Percentiles rank a stretch among this genome's conserved stretches.
Evolutionary conservation across 92 coral and sea anemone genomes (phyloP).

Genomic region (Anthopleura xanthogrammica): DNA sequence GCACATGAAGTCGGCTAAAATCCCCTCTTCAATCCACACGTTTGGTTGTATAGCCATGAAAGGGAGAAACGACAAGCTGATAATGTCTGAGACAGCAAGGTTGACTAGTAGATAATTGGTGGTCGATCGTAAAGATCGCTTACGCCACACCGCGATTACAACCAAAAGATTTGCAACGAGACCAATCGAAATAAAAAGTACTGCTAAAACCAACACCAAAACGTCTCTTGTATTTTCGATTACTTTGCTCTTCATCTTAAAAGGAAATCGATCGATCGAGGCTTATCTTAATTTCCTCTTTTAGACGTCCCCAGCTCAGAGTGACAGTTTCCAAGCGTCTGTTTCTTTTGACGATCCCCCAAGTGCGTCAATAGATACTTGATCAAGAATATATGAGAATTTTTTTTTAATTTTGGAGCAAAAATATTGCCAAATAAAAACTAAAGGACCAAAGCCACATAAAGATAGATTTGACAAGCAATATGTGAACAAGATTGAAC

Average conservation of each 20-base stretch:
- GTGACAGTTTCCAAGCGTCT: too few relatives aligned
- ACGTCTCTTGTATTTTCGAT: not conserved
- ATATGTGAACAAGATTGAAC: too few relatives aligned
- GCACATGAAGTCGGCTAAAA: constrained; percentile 17
- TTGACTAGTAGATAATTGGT: not conserved
- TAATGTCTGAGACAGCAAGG: constrained; percentile 13
- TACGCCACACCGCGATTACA: constrained; percentile 7
- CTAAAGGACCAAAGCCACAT: too few relatives aligned
- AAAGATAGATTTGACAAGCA: too few relatives aligned
- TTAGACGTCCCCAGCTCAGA: too few relatives aligned
- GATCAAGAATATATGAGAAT: too few relatives aligned
- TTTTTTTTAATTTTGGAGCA: too few relatives aligned
- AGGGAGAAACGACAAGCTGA: not conserved
- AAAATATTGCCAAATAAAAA: too few relatives aligned
- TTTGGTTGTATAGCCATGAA: not conserved
- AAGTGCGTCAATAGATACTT: too few relatives aligned
- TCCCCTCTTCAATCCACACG: not conserved
- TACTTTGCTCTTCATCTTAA: not conserved
- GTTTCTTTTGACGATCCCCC: too few relatives aligned
- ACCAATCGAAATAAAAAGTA: not conserved
- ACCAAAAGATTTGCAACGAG: not conserved
- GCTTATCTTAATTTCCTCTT: too few relatives aligned
- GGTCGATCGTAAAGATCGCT: constrained; percentile 12
- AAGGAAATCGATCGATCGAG: too few relatives aligned
- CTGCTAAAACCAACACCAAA: not conserved